phyloP scores from a whole-genome alignment of 2,113 vertebrate species.

The Sinocyclocheilus anophthalmus region DNA sequence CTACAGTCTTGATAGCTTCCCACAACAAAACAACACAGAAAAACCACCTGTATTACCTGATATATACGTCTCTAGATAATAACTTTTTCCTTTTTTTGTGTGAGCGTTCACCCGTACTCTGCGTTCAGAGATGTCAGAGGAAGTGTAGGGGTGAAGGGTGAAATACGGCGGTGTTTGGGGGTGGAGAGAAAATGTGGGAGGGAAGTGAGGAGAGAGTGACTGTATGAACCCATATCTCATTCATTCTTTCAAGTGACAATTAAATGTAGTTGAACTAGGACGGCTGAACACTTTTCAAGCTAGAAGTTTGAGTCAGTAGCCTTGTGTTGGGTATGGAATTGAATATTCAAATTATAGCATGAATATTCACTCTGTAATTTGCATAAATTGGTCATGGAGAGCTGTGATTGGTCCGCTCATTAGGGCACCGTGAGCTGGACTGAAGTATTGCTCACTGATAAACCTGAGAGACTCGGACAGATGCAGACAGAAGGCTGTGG shows the following conservation, averaged over 20 bases:
- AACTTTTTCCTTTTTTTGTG: conserved; percentile 10
- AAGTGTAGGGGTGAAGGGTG: conserved; percentile 33
- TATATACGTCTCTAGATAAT: background rate
- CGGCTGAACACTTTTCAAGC: background rate
- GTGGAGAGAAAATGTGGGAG: conserved; percentile 44
- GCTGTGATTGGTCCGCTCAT: background rate
- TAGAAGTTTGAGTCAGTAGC: background rate
- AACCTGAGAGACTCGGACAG: background rate
- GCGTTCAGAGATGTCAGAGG: conserved; percentile 1
- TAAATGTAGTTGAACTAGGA: background rate
- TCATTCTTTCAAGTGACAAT: background rate
- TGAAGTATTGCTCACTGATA: background rate
- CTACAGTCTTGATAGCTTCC: background rate
- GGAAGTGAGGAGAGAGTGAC: conserved; percentile 40
- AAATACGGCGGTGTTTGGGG: conserved; percentile 22
- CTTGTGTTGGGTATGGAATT: background rate
- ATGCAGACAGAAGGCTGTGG: conserved; percentile 10
- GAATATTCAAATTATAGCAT: background rate
- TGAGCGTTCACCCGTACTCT: background rate
- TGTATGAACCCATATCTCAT: conserved; percentile 5
- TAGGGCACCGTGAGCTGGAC: background rate
- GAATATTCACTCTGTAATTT: background rate
- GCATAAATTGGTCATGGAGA: background rate
- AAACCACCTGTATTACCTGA: background rate
- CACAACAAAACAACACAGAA: conserved; percentile 9